Evolutionary conservation across 1,140 invertebrate species (phyloP).

Genomic region (Magallana gigas): DNA sequence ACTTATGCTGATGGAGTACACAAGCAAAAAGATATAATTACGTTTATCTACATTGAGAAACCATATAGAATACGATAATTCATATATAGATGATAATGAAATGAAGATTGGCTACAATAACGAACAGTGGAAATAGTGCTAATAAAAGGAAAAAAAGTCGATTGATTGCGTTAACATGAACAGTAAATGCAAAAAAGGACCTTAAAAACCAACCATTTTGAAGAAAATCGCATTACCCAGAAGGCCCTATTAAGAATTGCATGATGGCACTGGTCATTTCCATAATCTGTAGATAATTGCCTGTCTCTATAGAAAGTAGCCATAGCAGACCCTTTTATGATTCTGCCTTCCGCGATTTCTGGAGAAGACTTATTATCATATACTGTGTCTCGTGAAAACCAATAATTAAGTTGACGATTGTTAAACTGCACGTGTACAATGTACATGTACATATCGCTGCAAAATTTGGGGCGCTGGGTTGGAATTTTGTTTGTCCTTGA

Average conservation of each 20-base stretch:
- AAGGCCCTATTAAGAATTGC: not conserved
- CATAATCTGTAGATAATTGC: slow-evolving; percentile 9
- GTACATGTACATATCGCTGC: too few species aligned
- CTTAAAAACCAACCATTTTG: not conserved
- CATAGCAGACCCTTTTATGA: not conserved
- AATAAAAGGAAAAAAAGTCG: not conserved
- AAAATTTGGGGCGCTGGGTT: not conserved
- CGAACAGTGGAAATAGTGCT: too few species aligned
- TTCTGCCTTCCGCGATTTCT: not conserved
- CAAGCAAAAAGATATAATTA: too few species aligned
- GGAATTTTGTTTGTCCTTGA: not conserved
- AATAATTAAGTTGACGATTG: not conserved
- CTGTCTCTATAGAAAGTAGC: not conserved
- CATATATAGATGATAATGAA: too few species aligned
- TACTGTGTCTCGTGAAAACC: not conserved
- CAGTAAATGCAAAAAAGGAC: not conserved
- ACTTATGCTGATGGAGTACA: too few species aligned
- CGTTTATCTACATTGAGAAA: too few species aligned
- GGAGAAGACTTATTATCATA: not conserved
- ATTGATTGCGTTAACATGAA: slow-evolving; percentile 3
- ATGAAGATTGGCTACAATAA: not conserved
- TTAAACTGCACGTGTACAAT: too few species aligned
- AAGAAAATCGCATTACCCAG: not conserved
- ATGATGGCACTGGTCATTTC: not conserved
- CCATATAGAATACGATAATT: too few species aligned